Evolutionary conservation across 2,113 vertebrate species (phyloP).

Genomic region (Onychostoma macrolepis): DNA sequence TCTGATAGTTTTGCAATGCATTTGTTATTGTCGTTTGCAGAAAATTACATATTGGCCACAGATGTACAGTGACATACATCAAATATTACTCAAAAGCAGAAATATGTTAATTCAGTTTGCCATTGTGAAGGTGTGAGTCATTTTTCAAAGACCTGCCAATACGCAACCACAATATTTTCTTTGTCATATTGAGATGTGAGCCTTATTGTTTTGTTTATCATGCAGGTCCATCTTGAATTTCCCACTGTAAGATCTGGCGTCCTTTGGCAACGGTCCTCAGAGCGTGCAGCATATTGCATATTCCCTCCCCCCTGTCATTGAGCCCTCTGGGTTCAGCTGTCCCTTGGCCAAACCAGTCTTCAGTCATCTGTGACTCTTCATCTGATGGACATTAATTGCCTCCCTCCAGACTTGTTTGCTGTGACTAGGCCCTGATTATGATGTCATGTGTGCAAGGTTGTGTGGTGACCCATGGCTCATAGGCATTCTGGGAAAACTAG

Average conservation of each 20-base stretch:
- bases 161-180: neutral
- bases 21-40: neutral
- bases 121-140: neutral
- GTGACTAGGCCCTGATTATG: slow-evolving; percentile 45
- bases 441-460: slow-evolving; percentile 56
- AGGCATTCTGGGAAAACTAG: slow-evolving; percentile 51
- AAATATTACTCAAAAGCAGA: neutral
- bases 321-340: slow-evolving; percentile 26
- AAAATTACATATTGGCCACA: neutral
- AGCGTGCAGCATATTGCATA: slow-evolving; percentile 12
- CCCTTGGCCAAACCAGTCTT: neutral
- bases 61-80: neutral
- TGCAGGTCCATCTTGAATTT: neutral
- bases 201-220: neutral
- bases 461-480: slow-evolving; percentile 51
- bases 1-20: neutral
- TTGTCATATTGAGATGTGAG: neutral
- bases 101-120: neutral
- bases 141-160: slow-evolving; percentile 4
- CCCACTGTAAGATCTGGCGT: neutral
- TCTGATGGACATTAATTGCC: slow-evolving; percentile 57
- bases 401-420: slow-evolving; percentile 59
- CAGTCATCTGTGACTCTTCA: slow-evolving; percentile 38
- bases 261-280: slow-evolving; percentile 6
- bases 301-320: slow-evolving; percentile 16